Evolutionary conservation across 1,140 invertebrate species (phyloP).

Genomic region (Pseudomyrmex sp.): DNA sequence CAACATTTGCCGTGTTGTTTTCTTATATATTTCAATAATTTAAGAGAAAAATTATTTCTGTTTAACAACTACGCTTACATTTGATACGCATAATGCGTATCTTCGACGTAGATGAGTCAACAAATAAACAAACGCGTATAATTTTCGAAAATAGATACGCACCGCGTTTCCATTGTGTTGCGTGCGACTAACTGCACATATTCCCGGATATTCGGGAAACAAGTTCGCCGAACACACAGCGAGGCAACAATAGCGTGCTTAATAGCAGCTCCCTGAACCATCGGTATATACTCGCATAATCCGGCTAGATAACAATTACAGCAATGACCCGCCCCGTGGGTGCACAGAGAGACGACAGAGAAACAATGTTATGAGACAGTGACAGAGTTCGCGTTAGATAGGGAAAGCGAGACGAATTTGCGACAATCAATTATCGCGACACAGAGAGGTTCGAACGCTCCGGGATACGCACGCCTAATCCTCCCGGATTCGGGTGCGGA

Average conservation of each 20-base stretch:
- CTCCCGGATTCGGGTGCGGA: constrained; percentile 69
- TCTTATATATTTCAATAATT: not conserved
- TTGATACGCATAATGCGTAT: not conserved
- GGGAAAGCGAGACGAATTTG: constrained; percentile 70
- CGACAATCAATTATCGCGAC: constrained; percentile 78
- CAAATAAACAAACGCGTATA: not conserved
- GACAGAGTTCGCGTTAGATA: constrained; percentile 40
- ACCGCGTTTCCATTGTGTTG: not conserved
- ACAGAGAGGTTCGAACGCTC: constrained; percentile 34
- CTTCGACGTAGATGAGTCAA: not conserved
- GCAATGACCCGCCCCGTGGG: constrained; percentile 47
- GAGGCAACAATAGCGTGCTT: constrained; percentile 49
- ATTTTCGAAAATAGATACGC: not conserved
- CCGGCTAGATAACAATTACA: constrained; percentile 72
- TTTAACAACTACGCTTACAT: not conserved
- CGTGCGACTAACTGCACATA: constrained; percentile 17
- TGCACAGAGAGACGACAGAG: constrained; percentile 14
- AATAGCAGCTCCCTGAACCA: constrained; percentile 35
- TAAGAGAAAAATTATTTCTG: not conserved
- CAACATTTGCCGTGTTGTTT: not conserved
- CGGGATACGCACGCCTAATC: constrained; percentile 64
- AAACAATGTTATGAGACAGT: constrained; percentile 34
- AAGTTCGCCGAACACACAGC: constrained; percentile 11
- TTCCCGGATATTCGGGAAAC: constrained; percentile 43
- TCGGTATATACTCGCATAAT: constrained; percentile 66